Percentiles rank a stretch among this genome's conserved stretches.
Conservation (phyloP, 2,113 vertebrate species). For the Austrofundulus limnaeus region DNA sequence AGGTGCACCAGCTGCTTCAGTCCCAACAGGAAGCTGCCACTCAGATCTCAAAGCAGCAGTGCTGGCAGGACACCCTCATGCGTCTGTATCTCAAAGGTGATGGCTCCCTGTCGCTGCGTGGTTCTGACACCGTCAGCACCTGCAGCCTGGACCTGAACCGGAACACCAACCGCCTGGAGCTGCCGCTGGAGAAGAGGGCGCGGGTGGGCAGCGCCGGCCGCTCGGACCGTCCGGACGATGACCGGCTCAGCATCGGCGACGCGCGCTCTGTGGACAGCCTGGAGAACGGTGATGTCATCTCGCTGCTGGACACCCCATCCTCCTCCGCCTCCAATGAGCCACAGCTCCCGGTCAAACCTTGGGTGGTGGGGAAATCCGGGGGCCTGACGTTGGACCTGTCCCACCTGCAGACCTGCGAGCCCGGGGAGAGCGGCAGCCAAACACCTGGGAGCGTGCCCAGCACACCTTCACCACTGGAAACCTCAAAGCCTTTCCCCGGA, state of each 20-base stretch:
- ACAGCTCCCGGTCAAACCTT: constrained; percentile 75
- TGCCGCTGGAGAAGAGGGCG: constrained; percentile 56
- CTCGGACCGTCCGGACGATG: constrained; percentile 60
- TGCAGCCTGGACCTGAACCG: constrained; percentile 74
- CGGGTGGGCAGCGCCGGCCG: constrained; percentile 71
- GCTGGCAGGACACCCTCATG: constrained; percentile 95
- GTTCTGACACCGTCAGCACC: constrained; percentile 70
- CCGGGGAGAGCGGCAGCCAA: constrained; percentile 82
- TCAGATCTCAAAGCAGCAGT: constrained; percentile 89
- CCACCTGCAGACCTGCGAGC: constrained; percentile 83
- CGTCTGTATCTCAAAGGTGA: constrained; percentile 85
- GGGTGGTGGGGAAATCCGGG: constrained; percentile 80
- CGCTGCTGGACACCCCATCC: constrained; percentile 77
- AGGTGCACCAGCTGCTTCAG: constrained; percentile 92
- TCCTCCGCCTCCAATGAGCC: constrained; percentile 72
- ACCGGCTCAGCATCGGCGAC: constrained; percentile 82
- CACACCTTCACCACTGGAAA: constrained; percentile 91
- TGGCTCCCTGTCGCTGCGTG: constrained; percentile 39
- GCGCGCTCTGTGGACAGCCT: constrained; percentile 81
- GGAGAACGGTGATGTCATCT: constrained; percentile 80
- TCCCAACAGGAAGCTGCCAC: constrained; percentile 87
- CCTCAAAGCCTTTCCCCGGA: constrained; percentile 83
- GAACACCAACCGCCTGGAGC: constrained; percentile 65
- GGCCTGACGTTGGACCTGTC: constrained; percentile 88
- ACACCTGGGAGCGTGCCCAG: constrained; percentile 89